Conservation (phyloP, 2,113 vertebrate genomes). For the Microtus ochrogaster region DNA sequence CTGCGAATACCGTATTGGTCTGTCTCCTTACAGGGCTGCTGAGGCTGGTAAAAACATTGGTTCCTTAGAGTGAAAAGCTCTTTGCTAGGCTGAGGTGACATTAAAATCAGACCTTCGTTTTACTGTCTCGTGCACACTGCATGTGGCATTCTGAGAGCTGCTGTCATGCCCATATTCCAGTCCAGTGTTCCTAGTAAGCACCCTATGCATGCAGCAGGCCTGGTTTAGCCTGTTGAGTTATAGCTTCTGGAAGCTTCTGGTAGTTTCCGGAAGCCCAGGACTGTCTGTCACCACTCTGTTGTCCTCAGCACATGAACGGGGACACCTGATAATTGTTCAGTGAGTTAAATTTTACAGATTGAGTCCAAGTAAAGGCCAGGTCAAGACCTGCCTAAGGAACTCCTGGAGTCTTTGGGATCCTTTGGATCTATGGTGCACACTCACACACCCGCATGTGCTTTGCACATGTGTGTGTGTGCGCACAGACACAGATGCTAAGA, state of each 20-base stretch:
- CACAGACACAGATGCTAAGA: not conserved
- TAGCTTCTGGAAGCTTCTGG: not conserved
- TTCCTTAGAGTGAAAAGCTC: not conserved
- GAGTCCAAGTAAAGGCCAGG: not conserved
- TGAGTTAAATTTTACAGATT: not conserved
- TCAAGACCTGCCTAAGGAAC: not conserved
- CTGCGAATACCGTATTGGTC: not conserved
- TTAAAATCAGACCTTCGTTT: not conserved
- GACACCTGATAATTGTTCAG: not conserved
- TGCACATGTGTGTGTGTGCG: rapidly evolving
- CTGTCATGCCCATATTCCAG: not conserved
- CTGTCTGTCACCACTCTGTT: not conserved
- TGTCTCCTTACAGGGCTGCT: not conserved
- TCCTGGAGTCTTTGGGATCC: rapidly evolving
- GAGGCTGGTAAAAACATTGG: not conserved
- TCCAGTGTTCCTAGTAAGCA: not conserved
- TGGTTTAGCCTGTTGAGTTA: not conserved
- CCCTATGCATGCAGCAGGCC: not conserved
- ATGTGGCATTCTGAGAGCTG: not conserved
- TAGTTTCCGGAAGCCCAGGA: not conserved
- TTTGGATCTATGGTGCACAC: not conserved
- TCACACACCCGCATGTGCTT: not conserved
- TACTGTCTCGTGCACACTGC: not conserved
- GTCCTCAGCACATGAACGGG: not conserved
- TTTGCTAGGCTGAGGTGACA: not conserved